Evolutionary conservation across 2,888 invertebrate species (phyloP), one percentile per base, ranked within the genome.

Genomic region (Neoaliturus tenellus): DNA sequence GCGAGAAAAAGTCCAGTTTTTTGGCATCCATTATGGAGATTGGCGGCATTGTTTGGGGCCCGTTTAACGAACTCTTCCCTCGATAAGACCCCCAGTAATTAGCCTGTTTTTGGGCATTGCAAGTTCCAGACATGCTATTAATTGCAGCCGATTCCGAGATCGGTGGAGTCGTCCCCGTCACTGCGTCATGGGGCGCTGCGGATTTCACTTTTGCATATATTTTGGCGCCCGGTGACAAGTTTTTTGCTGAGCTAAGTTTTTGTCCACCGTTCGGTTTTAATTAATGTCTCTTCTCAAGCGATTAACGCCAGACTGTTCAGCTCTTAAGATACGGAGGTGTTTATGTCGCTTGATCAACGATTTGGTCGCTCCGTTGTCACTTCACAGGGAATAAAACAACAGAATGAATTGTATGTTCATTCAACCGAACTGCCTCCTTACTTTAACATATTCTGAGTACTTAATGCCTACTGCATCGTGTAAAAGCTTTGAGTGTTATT

Each of bases 81-180:
- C 48, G 55, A 55, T 78, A 78, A 78, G 73, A 2, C 41, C 17
- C 23, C 28, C 73, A 3, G 73, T 75, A 75, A 75, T 75, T 75
- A 75, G 73, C 20, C 73, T 75, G 44, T 44, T 14, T 75, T 75
- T 75, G 73, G 73, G 73, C 73, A 75, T 75, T 75, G 39, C 73
- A 14, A 25, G 73, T 75, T 25, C 44, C 10, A 44, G 48, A 75
- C 73, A 75, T 28, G 73, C 44, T 75, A 44, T 75, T 75, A 75
- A 75, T 75, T 75, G 73, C 10, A 14, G 55, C 23, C 8, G 20
- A 6, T 20, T 55, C 55, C 31, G 1, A 6, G 28, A 28, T 62
- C 31, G 44, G 6, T 51, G 51, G 20, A 4, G 23, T 6, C 28
- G 31, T 17, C 31, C 20, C 5, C 28, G 1, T 5, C 28, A 12